These are phyloP conservation scores for Aldrovandia affinis DNA, from an alignment of 2,797 vertebrate genomes.

Conservation along the genomic window DNA sequence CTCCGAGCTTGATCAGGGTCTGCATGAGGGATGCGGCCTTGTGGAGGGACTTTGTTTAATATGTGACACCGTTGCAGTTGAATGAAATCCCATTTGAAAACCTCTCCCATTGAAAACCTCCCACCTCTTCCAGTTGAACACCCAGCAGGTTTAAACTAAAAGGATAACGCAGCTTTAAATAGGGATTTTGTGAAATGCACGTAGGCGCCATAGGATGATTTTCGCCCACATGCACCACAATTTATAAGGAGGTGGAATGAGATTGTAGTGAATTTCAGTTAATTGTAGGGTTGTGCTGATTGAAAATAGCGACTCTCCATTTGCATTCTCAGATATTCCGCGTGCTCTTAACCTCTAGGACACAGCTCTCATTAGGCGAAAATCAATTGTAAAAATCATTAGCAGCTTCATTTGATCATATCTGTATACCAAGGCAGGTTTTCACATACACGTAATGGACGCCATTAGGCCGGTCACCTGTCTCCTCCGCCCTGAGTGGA, in stretches of 20 bases:
- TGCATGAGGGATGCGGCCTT: neutral
- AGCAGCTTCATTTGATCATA: slow-evolving; percentile 28
- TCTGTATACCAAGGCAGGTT: slow-evolving; percentile 25
- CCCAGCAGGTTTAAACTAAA: neutral
- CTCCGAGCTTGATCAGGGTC: neutral
- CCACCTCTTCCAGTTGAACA: too few relatives aligned
- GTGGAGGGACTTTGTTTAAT: slow-evolving; percentile 11
- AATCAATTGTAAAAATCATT: slow-evolving; percentile 18
- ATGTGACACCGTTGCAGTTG: slow-evolving; percentile 39
- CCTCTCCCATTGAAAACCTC: slow-evolving; percentile 6
- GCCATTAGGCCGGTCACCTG: slow-evolving; percentile 34
- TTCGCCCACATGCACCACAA: neutral
- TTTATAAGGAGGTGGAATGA: neutral
- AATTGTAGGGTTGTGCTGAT: neutral
- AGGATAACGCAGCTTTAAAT: neutral
- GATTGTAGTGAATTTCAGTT: slow-evolving; percentile 14
- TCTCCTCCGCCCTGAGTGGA: slow-evolving; percentile 26
- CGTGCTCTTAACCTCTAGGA: neutral
- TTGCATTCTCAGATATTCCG: neutral
- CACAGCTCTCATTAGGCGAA: slow-evolving; percentile 4
- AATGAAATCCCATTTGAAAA: slow-evolving; percentile 44
- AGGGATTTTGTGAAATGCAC: neutral
- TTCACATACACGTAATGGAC: slow-evolving; percentile 39
- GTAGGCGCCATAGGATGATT: neutral
- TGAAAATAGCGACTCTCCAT: neutral